Percentiles rank a stretch among this genome's conserved stretches.
Conservation (phyloP, 2,797 vertebrate species). For the Aphelocoma californica region DNA sequence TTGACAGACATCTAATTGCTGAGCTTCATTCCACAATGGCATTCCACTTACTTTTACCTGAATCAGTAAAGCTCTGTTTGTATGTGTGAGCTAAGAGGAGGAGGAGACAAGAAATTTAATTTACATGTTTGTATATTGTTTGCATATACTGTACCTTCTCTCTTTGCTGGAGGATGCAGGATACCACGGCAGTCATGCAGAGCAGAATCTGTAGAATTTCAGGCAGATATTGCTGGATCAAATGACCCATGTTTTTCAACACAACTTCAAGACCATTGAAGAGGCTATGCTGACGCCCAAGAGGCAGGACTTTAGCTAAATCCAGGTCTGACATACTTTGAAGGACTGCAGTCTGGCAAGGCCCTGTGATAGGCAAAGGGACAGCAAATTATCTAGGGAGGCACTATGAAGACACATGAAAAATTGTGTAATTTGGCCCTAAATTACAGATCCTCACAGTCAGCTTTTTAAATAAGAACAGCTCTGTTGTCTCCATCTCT, state of each 20-base stretch:
- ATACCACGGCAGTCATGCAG: constrained; percentile 85
- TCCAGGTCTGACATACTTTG: constrained; percentile 79
- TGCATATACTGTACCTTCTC: constrained; percentile 80
- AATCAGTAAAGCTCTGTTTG: neutral
- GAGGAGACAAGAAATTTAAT: neutral
- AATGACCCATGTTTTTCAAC: constrained; percentile 89
- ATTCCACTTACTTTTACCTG: neutral
- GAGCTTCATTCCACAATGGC: neutral
- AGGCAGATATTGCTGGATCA: constrained; percentile 85
- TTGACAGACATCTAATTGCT: neutral
- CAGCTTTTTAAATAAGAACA: neutral
- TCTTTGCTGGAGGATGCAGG: constrained; percentile 82
- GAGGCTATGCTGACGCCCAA: constrained; percentile 93
- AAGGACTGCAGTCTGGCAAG: constrained; percentile 84
- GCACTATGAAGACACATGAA: neutral
- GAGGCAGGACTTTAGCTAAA: constrained; percentile 83
- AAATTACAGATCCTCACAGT: neutral
- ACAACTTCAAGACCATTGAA: constrained; percentile 88
- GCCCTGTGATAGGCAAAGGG: constrained; percentile 69
- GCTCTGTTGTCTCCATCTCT: neutral
- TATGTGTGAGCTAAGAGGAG: neutral
- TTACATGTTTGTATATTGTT: neutral
- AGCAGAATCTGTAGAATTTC: constrained; percentile 92
- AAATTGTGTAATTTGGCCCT: neutral
- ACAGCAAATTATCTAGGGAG: neutral